Evolutionary conservation across 2,797 vertebrate genomes (phyloP).

Genomic region (Phrynocephalus forsythii): DNA sequence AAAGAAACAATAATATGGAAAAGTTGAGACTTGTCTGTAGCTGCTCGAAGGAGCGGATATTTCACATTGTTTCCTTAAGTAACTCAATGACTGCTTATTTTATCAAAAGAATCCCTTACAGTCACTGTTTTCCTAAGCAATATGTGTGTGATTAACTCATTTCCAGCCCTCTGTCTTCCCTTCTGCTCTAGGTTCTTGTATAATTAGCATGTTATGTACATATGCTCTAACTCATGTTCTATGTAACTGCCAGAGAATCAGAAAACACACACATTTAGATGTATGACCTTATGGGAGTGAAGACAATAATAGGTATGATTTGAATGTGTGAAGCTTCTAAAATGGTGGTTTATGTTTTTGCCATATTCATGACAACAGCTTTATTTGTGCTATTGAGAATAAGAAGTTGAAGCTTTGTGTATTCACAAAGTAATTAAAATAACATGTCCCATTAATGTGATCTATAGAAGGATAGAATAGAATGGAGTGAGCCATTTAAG

Average conservation of each 20-base stretch:
- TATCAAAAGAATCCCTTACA: not conserved
- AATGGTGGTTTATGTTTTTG: no score
- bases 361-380: not conserved
- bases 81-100: not conserved
- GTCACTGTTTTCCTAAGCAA: not conserved
- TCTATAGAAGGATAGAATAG: not conserved
- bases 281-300: not conserved
- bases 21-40: not conserved
- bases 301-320: not conserved
- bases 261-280: not conserved
- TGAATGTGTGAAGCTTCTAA: not conserved
- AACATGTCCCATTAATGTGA: not conserved
- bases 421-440: not conserved
- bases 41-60: not conserved
- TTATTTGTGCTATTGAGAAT: not conserved
- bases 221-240: not conserved
- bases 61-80: not conserved
- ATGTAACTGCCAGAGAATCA: not conserved
- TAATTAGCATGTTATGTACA: not conserved
- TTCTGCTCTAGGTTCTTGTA: not conserved
- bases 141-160: not conserved
- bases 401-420: not conserved
- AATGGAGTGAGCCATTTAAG: not conserved
- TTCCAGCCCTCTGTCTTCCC: not conserved
- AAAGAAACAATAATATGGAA: not conserved